Evolutionary conservation across 2,888 invertebrate genomes (phyloP), one percentile per base, ranked within the genome.

Genomic region (Trissolcus brochymenae): DNA sequence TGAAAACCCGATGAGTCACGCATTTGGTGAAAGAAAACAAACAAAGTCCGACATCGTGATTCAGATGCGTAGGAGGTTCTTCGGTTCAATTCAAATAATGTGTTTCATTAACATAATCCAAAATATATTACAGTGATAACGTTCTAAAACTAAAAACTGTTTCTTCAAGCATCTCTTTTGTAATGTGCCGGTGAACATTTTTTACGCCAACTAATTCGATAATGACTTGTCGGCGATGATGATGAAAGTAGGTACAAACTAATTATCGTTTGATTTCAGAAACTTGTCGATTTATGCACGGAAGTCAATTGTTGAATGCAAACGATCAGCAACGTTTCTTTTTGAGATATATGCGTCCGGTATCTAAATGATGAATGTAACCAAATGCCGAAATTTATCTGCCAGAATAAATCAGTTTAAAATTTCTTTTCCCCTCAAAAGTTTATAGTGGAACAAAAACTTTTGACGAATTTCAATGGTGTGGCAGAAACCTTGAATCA

Each of bases 21-120:
- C 17, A 1, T 2, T 16, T n/a, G 21, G 29, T 16, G 46, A 51
- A 51, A 60, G 61, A 64, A 64, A 65, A 74, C 73, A 66, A 71
- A 71, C 62, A 54, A 68, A 21, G 17, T 49, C 35, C 60, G 43
- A 35, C 54, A 25, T 16, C 2, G 46, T 49, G 78, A 62, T 61
- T 74, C 70, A 56, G 54, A 19, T 62, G 74, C 74, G 78, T 78
- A 53, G 74, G 78, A 74, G 74, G 70, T 56, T 61, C 73, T 57
- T 55, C 53, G 66, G 60, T 54, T 51, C 61, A 53, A 29, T 50
- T 71, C 13, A 60, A 60, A 65, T 9, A 35, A 67, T 29, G 57
- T 65, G 9, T 35, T 35, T 71, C 76, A 71, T 76, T 71, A 76
- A 65, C 76, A 76, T 76, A 76, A 76, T 76, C 70, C 76, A 43